Percentiles rank a stretch among this genome's conserved stretches.
phyloP scores from a whole-genome alignment of 2,797 vertebrate genomes.

The Xerus rutilus region DNA sequence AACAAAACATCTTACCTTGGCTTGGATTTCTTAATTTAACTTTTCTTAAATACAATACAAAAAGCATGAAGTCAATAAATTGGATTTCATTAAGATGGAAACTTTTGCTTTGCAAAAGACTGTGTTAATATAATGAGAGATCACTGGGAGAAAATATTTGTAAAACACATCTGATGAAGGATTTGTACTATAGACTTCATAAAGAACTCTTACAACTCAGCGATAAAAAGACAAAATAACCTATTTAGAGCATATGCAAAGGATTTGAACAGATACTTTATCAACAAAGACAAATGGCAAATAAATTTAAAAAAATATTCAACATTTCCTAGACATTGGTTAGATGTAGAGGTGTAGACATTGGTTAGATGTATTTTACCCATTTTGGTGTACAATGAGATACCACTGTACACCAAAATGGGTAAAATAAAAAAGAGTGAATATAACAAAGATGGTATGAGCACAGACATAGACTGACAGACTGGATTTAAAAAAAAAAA shows the following conservation, averaged over 20 bases:
- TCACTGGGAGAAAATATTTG: neutral
- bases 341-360: neutral
- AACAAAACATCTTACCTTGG: neutral
- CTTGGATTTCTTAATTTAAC: neutral
- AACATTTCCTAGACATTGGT: neutral
- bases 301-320: neutral
- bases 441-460: neutral
- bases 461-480: too few species aligned
- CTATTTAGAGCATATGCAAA: neutral
- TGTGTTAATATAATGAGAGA: neutral
- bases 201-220: neutral
- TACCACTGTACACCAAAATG: neutral
- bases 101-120: neutral
- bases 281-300: neutral
- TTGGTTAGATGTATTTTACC: too few species aligned
- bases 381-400: too few species aligned
- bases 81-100: neutral
- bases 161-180: neutral
- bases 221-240: neutral
- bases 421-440: neutral
- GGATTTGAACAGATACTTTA: neutral
- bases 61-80: neutral
- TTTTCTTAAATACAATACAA: neutral
- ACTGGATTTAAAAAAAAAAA: too few species aligned
- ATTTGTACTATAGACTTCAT: neutral